These are phyloP conservation scores for Syngnathoides biaculeatus DNA, from an alignment of 2,113 vertebrate species.

Conservation along the genomic window DNA sequence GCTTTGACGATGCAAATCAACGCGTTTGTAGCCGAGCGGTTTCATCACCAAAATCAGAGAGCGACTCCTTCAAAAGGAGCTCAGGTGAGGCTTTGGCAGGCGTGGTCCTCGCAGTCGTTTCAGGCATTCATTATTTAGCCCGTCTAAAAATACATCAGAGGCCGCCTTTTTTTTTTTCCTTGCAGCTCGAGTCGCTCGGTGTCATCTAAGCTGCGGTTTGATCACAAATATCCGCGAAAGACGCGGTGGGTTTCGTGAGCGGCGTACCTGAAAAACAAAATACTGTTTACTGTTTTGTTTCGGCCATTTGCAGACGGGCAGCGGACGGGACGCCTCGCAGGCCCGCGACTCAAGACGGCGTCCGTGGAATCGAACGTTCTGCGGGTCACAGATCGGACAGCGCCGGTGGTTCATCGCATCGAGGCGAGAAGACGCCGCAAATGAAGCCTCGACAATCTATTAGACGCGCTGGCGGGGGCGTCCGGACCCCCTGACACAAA, in stretches of 20 bases:
- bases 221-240: no score
- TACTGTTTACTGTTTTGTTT: not conserved
- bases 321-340: not conserved
- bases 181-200: conserved; percentile 44
- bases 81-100: conserved; percentile 50
- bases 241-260: conserved; percentile 1
- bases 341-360: conserved; percentile 34
- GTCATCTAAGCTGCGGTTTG: conserved; percentile 38
- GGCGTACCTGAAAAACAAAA: not conserved
- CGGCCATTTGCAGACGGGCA: not conserved
- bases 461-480: not conserved
- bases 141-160: conserved; percentile 76
- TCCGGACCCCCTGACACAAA: not conserved
- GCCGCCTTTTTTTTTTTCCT: conserved; percentile 22
- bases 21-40: not conserved
- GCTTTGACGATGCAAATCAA: conserved; percentile 1
- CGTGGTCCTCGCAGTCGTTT: conserved; percentile 66
- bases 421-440: conserved; percentile 44
- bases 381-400: conserved; percentile 58
- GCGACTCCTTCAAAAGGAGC: conserved; percentile 37
- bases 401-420: conserved; percentile 61
- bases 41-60: not conserved
- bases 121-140: conserved; percentile 76
- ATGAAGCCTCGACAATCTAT: conserved; percentile 13
- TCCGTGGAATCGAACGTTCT: conserved; percentile 67